These are phyloP conservation scores for Chlorocebus sabaeus DNA, from an alignment of 2,113 vertebrate species.

Conservation along the genomic window DNA sequence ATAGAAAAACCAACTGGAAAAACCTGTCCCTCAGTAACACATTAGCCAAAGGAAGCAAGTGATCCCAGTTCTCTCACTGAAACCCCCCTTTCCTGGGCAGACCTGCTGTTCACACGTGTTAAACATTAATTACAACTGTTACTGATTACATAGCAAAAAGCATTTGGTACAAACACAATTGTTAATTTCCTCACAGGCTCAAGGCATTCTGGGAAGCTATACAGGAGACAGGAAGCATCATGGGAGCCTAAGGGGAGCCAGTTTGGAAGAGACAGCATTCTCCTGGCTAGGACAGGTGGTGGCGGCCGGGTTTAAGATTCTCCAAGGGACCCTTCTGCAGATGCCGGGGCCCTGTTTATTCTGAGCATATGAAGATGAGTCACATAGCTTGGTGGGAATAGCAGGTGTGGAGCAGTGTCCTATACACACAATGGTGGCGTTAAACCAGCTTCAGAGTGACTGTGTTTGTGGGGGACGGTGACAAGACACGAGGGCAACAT, in stretches of 20 bases:
- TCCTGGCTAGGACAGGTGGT: not conserved
- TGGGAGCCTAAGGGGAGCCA: not conserved
- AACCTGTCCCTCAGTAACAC: constrained; percentile 66
- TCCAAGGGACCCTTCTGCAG: not conserved
- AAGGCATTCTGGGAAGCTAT: constrained; percentile 64
- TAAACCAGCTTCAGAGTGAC: too few relatives aligned
- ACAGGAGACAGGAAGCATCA: not conserved
- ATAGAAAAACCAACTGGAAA: constrained; percentile 65
- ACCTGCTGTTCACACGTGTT: constrained; percentile 73
- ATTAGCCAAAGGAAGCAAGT: constrained; percentile 63
- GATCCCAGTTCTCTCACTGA: constrained; percentile 39
- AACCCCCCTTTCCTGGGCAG: not conserved
- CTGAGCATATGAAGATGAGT: not conserved
- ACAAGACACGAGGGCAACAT: not conserved
- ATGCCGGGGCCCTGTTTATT: not conserved
- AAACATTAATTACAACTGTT: constrained; percentile 77
- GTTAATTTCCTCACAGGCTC: constrained; percentile 63
- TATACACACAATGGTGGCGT: not conserved
- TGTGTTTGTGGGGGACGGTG: accelerated
- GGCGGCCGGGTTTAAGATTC: not conserved
- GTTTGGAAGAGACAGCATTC: not conserved
- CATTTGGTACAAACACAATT: constrained; percentile 43
- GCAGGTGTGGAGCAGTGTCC: not conserved
- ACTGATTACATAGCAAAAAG: constrained; percentile 70
- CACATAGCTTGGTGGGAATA: not conserved